A percentile compares a stretch with the other conserved stretches of the same genome.
Evolutionary conservation across 2,888 invertebrate genomes (phyloP).

Genomic region (Chalcosyrphus nemorum): DNA sequence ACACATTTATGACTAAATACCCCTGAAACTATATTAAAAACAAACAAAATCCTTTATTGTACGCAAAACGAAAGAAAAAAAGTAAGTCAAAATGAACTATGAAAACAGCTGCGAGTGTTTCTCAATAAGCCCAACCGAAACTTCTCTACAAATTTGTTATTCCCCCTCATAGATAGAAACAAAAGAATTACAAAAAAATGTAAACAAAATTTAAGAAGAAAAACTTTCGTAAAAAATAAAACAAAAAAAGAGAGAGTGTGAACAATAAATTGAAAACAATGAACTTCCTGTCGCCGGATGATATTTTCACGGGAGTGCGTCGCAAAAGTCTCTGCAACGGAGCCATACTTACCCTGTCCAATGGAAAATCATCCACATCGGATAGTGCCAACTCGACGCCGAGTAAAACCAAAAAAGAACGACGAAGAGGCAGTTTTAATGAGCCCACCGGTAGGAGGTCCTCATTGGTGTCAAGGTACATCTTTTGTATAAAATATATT

Average conservation of each 20-base stretch:
- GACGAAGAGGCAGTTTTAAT: conserved; percentile 80
- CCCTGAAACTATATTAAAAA: not conserved
- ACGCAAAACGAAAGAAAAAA: conserved; percentile 20
- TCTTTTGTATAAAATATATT: not conserved
- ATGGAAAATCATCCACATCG: conserved; percentile 61
- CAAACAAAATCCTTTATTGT: conserved; percentile 44
- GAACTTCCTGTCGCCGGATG: conserved; percentile 80
- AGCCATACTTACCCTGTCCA: conserved; percentile 76
- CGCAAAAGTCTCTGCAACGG: conserved; percentile 80
- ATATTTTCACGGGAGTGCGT: conserved; percentile 78
- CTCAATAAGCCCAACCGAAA: not conserved
- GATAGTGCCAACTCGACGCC: conserved; percentile 74
- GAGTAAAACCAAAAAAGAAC: conserved; percentile 78
- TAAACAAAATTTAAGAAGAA: not conserved
- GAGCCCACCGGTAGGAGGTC: conserved; percentile 80
- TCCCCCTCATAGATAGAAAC: not conserved
- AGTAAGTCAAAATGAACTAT: not conserved
- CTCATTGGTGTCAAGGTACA: conserved; percentile 83
- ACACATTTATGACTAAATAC: not conserved
- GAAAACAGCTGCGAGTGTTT: conserved; percentile 8
- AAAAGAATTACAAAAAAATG: conserved; percentile 19
- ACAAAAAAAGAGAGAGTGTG: conserved; percentile 1
- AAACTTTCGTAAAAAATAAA: conserved; percentile 9
- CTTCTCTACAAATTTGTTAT: conserved; percentile 4
- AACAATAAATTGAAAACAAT: conserved; percentile 70